Conservation (phyloP, 2,113 vertebrate genomes). For the Dendropsophus ebraccatus region DNA sequence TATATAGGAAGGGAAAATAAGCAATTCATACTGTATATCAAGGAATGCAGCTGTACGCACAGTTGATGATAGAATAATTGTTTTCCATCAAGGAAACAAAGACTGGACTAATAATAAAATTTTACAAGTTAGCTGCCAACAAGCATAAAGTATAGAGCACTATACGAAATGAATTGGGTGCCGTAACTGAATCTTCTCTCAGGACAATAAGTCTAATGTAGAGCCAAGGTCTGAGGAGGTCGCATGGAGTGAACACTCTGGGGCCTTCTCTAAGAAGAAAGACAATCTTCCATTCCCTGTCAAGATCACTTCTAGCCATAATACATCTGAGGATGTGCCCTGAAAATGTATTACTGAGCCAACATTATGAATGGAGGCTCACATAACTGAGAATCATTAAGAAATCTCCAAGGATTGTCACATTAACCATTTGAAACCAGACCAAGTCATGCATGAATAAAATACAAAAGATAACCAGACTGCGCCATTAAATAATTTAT, state of each 20-base stretch:
- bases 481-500: background rate
- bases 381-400: conserved; percentile 71
- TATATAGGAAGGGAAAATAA: conserved; percentile 57
- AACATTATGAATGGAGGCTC: conserved; percentile 65
- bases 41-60: conserved; percentile 64
- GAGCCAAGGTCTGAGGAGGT: conserved; percentile 78
- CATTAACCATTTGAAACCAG: conserved; percentile 73
- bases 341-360: conserved; percentile 68
- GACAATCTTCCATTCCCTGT: conserved; percentile 73
- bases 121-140: conserved; percentile 81
- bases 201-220: conserved; percentile 85
- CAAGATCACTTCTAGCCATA: conserved; percentile 75
- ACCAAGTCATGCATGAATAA: background rate
- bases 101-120: conserved; percentile 80
- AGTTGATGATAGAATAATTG: conserved; percentile 74
- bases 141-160: conserved; percentile 80
- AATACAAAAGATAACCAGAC: background rate
- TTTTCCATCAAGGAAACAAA: conserved; percentile 73
- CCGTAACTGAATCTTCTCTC: conserved; percentile 82
- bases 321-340: conserved; percentile 74
- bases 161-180: conserved; percentile 81
- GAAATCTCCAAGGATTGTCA: conserved; percentile 68
- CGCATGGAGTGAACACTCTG: conserved; percentile 69
- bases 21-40: conserved; percentile 55
- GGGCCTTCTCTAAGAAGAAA: conserved; percentile 74